Evolutionary conservation across 2,888 invertebrate genomes (phyloP).

Genomic region (Noctua fimbriata): DNA sequence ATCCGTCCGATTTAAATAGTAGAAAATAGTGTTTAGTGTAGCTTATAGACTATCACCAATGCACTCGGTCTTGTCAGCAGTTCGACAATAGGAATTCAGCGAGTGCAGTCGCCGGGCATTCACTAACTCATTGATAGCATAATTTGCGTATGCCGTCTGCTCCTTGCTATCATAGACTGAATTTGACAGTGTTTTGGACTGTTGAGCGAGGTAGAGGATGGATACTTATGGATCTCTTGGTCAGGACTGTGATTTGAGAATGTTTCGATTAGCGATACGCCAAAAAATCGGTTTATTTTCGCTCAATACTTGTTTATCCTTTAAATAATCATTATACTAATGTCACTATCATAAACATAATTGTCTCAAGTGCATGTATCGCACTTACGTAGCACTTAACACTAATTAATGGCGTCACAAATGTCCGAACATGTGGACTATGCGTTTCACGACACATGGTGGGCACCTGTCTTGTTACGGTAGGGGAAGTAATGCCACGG

Average conservation of each 20-base stretch:
- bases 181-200: background rate
- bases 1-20: too few species aligned
- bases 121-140: background rate
- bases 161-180: background rate
- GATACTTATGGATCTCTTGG: background rate
- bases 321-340: background rate
- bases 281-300: background rate
- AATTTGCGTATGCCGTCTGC: background rate
- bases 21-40: background rate
- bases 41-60: background rate
- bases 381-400: conserved; percentile 36
- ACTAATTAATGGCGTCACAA: conserved; percentile 54
- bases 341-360: conserved; percentile 4
- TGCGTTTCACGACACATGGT: conserved; percentile 60
- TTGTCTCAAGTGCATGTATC: conserved; percentile 40
- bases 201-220: background rate
- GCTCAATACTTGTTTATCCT: background rate
- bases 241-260: background rate
- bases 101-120: too few species aligned
- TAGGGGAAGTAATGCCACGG: conserved; percentile 45
- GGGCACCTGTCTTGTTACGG: conserved; percentile 62
- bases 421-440: conserved; percentile 51
- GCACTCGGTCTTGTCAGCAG: too few species aligned
- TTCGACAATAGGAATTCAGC: too few species aligned
- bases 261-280: background rate